Percentiles rank a stretch among this genome's conserved stretches.
Evolutionary conservation across 2,797 vertebrate species (phyloP).

Genomic region (Manis crassicaudata): DNA sequence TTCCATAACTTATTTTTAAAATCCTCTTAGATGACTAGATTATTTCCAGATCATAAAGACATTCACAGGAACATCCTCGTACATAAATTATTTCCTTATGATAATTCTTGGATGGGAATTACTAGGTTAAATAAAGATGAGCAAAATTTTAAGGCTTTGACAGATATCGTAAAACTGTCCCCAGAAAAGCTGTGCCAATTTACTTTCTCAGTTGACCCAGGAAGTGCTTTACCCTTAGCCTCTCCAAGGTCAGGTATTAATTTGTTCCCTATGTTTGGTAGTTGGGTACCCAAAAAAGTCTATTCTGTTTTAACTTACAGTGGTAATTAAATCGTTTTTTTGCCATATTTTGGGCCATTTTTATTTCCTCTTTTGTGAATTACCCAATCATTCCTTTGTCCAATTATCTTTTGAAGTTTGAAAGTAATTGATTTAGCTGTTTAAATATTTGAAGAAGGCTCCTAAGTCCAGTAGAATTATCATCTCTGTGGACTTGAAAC

Average conservation of each 20-base stretch:
- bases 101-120: neutral
- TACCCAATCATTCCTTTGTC: neutral
- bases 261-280: neutral
- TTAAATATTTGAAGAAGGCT: neutral
- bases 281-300: neutral
- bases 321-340: neutral
- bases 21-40: neutral
- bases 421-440: slow-evolving; percentile 19
- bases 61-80: neutral
- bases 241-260: neutral
- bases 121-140: neutral
- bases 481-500: neutral
- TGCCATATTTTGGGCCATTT: slow-evolving; percentile 15
- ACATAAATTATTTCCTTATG: neutral
- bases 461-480: neutral
- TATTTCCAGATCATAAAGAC: slow-evolving; percentile 3
- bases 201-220: neutral
- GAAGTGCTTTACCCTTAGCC: neutral
- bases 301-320: neutral
- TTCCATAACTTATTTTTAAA: neutral
- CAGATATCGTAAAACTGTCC: neutral
- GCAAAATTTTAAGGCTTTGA: neutral
- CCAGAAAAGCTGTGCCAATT: neutral
- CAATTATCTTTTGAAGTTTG: neutral
- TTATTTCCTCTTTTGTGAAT: slow-evolving; percentile 37